Evolutionary conservation across 2,888 invertebrate genomes (phyloP).

Genomic region (Cancer borealis): DNA sequence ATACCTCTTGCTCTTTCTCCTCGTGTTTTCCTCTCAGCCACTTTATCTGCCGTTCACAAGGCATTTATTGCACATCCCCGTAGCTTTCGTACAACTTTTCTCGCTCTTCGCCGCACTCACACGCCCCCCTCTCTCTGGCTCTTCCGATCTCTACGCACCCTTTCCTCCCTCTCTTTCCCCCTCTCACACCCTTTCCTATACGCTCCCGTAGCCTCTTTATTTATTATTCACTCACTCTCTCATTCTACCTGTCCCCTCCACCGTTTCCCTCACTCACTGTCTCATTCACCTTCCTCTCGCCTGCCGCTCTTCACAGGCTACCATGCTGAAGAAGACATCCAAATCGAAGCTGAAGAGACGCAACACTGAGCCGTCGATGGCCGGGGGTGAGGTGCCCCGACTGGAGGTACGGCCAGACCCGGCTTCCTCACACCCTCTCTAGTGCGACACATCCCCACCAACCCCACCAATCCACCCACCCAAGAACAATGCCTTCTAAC

Average conservation of each 20-base stretch:
- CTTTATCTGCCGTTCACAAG: neutral
- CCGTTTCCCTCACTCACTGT: slow-evolving; percentile 15
- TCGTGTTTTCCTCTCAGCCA: neutral
- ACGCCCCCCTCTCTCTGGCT: neutral
- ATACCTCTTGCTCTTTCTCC: neutral
- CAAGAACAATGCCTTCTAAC: neutral
- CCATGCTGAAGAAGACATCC: slow-evolving; percentile 82
- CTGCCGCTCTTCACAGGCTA: slow-evolving; percentile 81
- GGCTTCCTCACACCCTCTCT: slow-evolving; percentile 74
- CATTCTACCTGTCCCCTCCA: slow-evolving; percentile 8
- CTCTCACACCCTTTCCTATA: slow-evolving; percentile 22
- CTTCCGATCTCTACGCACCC: neutral
- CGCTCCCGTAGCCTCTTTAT: neutral
- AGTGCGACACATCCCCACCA: slow-evolving; percentile 33
- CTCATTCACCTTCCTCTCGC: slow-evolving; percentile 42
- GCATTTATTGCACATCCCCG: neutral
- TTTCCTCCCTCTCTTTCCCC: neutral
- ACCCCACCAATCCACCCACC: neutral
- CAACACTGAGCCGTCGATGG: slow-evolving; percentile 80
- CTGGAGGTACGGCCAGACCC: slow-evolving; percentile 78
- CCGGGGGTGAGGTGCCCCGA: slow-evolving; percentile 76
- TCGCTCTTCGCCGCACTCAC: neutral
- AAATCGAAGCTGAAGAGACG: slow-evolving; percentile 83
- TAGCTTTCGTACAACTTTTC: neutral
- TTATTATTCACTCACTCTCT: neutral